These are phyloP conservation scores for Peromyscus eremicus DNA, from an alignment of 2,797 vertebrate genomes.

Conservation along the genomic window DNA sequence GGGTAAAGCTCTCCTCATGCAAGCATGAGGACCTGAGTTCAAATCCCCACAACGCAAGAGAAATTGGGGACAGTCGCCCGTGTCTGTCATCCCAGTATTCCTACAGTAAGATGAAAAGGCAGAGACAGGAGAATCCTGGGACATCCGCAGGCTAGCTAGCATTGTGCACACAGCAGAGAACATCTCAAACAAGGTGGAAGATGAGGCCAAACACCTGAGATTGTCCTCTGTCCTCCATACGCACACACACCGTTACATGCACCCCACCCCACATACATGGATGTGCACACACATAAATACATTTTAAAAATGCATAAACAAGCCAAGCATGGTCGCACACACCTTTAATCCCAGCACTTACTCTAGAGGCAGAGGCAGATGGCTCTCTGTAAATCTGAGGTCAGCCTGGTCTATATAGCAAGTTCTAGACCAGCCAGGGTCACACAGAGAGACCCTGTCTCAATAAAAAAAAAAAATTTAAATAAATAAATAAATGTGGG, in stretches of 20 bases:
- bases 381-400: not conserved
- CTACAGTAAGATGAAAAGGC: not conserved
- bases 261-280: not conserved
- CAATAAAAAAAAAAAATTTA: not conserved
- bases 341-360: not conserved
- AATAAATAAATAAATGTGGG: not conserved
- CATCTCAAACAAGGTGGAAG: not conserved
- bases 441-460: not conserved
- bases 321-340: not conserved
- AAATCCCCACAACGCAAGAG: not conserved
- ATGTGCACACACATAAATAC: too few species aligned
- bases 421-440: not conserved
- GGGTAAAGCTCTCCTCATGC: not conserved
- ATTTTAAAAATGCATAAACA: not conserved
- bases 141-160: not conserved
- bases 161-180: not conserved
- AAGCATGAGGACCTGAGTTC: not conserved
- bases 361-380: not conserved
- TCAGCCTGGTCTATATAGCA: not conserved
- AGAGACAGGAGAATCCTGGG: not conserved
- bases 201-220: too few species aligned
- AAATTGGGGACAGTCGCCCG: not conserved
- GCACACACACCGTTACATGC: not conserved
- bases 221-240: not conserved
- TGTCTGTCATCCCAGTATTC: not conserved